Evolutionary conservation across 2,888 invertebrate species (phyloP).

Genomic region (Trisateles emortualis): DNA sequence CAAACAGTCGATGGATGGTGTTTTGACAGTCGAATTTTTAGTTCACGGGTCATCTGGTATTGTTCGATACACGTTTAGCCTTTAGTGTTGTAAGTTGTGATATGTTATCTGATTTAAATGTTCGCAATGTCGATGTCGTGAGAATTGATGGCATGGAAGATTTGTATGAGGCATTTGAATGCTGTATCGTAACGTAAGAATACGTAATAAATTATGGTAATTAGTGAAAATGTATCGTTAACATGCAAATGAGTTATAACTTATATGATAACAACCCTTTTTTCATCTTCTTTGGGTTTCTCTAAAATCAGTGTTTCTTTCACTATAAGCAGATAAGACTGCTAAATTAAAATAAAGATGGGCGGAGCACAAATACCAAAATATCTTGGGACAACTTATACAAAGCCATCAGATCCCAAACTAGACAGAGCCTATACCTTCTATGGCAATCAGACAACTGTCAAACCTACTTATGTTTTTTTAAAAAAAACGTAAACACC

Average conservation of each 20-base stretch:
- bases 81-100: slow-evolving; percentile 43
- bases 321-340: no score
- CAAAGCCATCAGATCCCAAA: no score
- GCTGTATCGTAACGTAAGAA: not conserved
- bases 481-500: no score
- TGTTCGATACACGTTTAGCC: slow-evolving; percentile 38
- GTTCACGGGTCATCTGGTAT: slow-evolving; percentile 57
- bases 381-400: no score
- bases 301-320: not conserved
- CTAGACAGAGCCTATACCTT: no score
- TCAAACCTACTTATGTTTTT: no score
- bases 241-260: not conserved
- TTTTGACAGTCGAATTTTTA: slow-evolving; percentile 66
- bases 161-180: slow-evolving; percentile 10
- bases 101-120: slow-evolving; percentile 42
- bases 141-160: slow-evolving; percentile 29
- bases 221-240: not conserved
- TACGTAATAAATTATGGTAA: not conserved
- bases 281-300: no score
- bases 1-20: slow-evolving; percentile 50
- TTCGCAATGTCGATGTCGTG: slow-evolving; percentile 29
- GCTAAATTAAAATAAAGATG: no score
- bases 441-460: no score
- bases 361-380: no score
- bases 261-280: not conserved